These are phyloP conservation scores for Coregonus suidteri DNA, from an alignment of 2,797 vertebrate species.

Conservation along the genomic window DNA sequence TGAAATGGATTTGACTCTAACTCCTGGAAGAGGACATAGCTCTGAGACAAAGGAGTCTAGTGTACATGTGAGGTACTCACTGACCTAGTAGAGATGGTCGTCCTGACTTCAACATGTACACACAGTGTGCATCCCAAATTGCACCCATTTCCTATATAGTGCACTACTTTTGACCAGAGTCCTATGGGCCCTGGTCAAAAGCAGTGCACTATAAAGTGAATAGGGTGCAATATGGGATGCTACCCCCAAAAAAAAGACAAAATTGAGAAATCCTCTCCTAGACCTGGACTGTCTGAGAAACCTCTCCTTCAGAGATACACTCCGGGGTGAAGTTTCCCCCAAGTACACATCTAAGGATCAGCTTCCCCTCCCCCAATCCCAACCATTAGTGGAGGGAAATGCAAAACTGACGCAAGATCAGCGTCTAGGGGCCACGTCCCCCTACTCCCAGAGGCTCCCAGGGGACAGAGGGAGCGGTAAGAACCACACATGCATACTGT, in stretches of 20 bases:
- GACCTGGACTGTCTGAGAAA: slow-evolving; percentile 31
- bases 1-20: too few relatives aligned
- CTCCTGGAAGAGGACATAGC: not conserved
- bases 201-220: not conserved
- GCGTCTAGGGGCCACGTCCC: slow-evolving; percentile 32
- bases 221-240: not conserved
- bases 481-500: slow-evolving; percentile 38
- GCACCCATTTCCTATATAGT: not conserved
- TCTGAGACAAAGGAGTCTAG: not conserved
- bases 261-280: slow-evolving; percentile 7
- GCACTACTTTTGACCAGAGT: not conserved
- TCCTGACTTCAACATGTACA: slow-evolving; percentile 23
- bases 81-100: slow-evolving; percentile 40
- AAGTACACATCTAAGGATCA: slow-evolving; percentile 25
- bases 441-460: not conserved
- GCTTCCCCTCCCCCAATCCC: not conserved
- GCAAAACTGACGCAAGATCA: not conserved
- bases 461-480: slow-evolving; percentile 37
- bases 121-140: slow-evolving; percentile 17
- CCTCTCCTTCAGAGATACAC: not conserved
- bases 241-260: not conserved
- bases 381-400: not conserved
- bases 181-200: not conserved
- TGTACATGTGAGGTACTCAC: not conserved
- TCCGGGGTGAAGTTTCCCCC: not conserved